Evolutionary conservation across 2,888 invertebrate genomes (phyloP), one percentile per base, ranked within the genome.

Genomic region (Charanyca ferruginea): DNA sequence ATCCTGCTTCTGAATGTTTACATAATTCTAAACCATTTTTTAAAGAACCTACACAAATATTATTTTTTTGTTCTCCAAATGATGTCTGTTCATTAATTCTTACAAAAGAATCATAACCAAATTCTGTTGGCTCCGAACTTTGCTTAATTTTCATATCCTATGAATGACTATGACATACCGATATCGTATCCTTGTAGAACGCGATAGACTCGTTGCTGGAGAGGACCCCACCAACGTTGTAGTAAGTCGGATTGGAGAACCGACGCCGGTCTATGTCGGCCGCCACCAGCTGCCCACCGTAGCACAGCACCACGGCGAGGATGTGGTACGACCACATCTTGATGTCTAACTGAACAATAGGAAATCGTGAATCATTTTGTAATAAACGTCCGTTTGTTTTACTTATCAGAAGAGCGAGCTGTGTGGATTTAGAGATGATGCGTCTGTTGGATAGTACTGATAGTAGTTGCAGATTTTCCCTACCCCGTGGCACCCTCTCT

Each of bases 191-290:
- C 85, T 97, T 97, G 91, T 99, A 99, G 93, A 98, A 97, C 13
- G 95, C 95, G 86, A 98, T 97, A 77, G 98, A 98, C 51, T 97
- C 97, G 80, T 97, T 97, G 91, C 97, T 98, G 70, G 98, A 98
- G 23, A 99, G 96, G 1, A 99, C 98, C n/a, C 98, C 99, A 22
- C 99, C 99, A 69, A 99, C 98, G 87, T 98, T 98, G 92, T 98
- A 98, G 80, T 96, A 96, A 16, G 96, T 96, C 25, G 97, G 97
- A 90, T 97, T 97, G 63, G 96, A 92, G 66, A 91, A 93, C 3
- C 93, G 85, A 5, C 93, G 85, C 11, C 91, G 85, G 73, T 94
- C 94, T 38, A 89, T 90, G 45, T 94, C 92, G 3, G 91, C 94
- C 2, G 81, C 66, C 8, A 80, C 83, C 38, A 85, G 55, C 23